Base-by-base conservation (phyloP, 2,797 vertebrate genomes). In the Poeciliopsis gracilis region DNA sequence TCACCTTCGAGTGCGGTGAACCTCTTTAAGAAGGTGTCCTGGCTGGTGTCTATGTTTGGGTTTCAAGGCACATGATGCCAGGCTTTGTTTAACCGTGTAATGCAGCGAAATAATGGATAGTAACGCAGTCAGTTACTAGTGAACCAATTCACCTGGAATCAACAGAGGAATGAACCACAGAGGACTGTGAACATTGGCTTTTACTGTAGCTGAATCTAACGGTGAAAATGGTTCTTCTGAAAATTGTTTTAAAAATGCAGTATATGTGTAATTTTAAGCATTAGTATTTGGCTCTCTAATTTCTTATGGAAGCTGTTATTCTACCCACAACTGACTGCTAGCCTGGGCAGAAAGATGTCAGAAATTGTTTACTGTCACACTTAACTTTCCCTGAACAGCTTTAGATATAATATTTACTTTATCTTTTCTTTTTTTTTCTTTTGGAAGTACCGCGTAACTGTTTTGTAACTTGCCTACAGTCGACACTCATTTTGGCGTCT, bases 61-160 rank as follows among this genome's bases (percentile, higher is more conserved):
- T 86, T 90, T 75, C 6, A 28, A n/a, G 84, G 76, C 86, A 88
- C 81, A 76, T 87, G 88, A 88, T 80, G 53, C 0, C 18, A 78
- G 51, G 53, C 28, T 83, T 77, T 93, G 91, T 94, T 93, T 93
- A 90, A 85, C 86, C 83, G 88, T 93, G 76, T 91, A 92, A 91
- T 92, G 81, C 76, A 85, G 87, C 79, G 82, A 88, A 87, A 90
- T 93, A 90, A 92, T 93, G 91, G 90, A 84, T 66, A 82, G 78
- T 88, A 85, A 91, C 82, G 88, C 72, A 70, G 80, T 43, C 71
- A n/a, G 73, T 46, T 30, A 67, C 73, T 78, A 71, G 57, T 82
- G 61, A 28, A 71, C 51, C 5, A 61, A 63, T 77, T 38, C 53
- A 73, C 45, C 53, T 28, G 41, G 55, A 78, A 55, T 2, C 67